Evolutionary conservation across 2,797 vertebrate species (phyloP).

Genomic region (Sardinella longiceps): DNA sequence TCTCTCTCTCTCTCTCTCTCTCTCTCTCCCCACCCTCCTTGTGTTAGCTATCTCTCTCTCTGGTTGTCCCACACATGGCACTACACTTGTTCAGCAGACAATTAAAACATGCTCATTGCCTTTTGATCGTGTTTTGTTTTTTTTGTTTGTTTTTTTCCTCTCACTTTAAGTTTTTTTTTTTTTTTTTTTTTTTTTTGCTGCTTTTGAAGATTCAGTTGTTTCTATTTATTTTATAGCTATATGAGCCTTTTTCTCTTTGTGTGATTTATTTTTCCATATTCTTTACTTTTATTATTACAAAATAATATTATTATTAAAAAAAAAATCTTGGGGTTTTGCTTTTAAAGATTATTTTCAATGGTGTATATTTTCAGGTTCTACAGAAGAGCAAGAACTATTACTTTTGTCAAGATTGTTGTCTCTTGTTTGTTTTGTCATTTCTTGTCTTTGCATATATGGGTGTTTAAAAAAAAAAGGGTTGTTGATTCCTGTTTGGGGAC

Average conservation of each 20-base stretch:
- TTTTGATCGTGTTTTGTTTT: slow-evolving; percentile 12
- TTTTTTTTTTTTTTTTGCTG: slow-evolving; percentile 61
- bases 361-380: slow-evolving; percentile 78
- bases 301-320: neutral
- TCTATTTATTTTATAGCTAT: slow-evolving; percentile 79
- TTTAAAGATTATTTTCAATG: slow-evolving; percentile 64
- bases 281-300: slow-evolving; percentile 50
- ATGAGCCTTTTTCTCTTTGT: slow-evolving; percentile 56
- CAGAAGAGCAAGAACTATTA: slow-evolving; percentile 69
- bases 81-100: neutral
- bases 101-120: slow-evolving; percentile 22
- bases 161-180: slow-evolving; percentile 47
- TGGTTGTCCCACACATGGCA: neutral
- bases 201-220: slow-evolving; percentile 70
- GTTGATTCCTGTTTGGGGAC: slow-evolving; percentile 9
- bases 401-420: slow-evolving; percentile 51
- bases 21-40: too few relatives aligned
- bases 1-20: neutral
- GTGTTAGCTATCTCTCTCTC: too few relatives aligned
- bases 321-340: slow-evolving; percentile 56
- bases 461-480: slow-evolving; percentile 28
- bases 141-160: neutral
- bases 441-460: slow-evolving; percentile 38
- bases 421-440: slow-evolving; percentile 34
- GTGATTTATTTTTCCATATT: slow-evolving; percentile 51